Percentiles rank a stretch among this genome's conserved stretches.
Evolutionary conservation across 2,797 vertebrate species (phyloP).

Genomic region (Squalus acanthias): DNA sequence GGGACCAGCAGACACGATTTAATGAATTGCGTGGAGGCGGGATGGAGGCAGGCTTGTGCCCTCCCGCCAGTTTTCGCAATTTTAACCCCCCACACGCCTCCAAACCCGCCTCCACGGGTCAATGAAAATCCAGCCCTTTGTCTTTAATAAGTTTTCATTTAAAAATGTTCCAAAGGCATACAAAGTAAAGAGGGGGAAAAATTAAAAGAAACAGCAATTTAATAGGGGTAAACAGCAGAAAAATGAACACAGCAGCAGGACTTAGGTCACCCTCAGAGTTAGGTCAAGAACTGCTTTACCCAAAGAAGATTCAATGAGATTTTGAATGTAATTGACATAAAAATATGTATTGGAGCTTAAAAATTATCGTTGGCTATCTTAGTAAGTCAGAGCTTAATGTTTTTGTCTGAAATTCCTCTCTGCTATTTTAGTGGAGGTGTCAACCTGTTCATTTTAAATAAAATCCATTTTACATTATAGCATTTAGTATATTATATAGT

Average conservation of each 20-base stretch:
- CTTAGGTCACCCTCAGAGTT: neutral
- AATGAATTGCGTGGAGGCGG: too few species aligned
- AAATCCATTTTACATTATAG: neutral
- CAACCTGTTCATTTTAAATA: neutral
- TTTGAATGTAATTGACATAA: neutral
- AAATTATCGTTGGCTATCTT: neutral
- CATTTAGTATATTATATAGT: neutral
- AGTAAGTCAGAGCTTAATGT: neutral
- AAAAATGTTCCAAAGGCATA: neutral
- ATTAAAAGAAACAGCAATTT: neutral
- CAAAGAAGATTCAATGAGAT: neutral
- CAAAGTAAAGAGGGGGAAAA: neutral
- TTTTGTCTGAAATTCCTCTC: neutral
- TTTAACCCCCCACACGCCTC: too few species aligned
- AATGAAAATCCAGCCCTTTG: too few species aligned
- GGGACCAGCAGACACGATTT: too few species aligned
- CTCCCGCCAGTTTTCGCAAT: too few species aligned
- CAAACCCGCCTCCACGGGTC: too few species aligned
- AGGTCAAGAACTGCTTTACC: neutral
- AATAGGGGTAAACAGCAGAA: neutral
- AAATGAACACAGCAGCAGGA: neutral
- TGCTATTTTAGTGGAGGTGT: neutral
- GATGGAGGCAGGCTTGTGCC: too few species aligned
- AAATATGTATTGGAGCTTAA: neutral
- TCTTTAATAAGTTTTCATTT: neutral